Percentiles rank a stretch among this genome's conserved stretches.
Conservation (phyloP, 2,888 invertebrate genomes). For the Chymomyza procnemis region DNA sequence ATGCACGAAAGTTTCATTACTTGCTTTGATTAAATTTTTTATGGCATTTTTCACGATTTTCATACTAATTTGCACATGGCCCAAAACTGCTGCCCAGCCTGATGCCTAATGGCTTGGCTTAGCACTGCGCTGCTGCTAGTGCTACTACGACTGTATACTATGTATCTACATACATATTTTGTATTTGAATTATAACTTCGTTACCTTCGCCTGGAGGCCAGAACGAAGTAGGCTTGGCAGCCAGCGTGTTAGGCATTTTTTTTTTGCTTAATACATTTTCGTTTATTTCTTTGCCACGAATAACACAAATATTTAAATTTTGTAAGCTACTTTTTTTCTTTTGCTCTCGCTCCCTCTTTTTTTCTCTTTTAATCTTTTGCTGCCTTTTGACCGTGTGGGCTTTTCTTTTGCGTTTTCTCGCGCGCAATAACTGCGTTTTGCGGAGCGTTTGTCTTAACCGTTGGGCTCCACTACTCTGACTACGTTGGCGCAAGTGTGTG, state of each 20-base stretch:
- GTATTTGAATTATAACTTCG: conserved; percentile 20
- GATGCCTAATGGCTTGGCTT: background rate
- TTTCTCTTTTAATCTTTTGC: conserved; percentile 25
- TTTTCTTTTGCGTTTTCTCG: conserved; percentile 46
- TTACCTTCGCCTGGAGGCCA: background rate
- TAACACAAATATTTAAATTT: conserved; percentile 17
- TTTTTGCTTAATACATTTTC: conserved; percentile 1
- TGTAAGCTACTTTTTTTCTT: conserved; percentile 21
- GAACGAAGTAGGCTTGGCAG: background rate
- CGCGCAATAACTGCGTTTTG: conserved; percentile 38
- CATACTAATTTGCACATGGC: conserved; percentile 9
- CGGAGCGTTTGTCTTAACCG: conserved; percentile 73
- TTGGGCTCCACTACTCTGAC: conserved; percentile 76
- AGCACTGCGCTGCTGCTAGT: conserved; percentile 11
- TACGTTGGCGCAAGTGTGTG: conserved; percentile 56
- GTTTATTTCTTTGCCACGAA: conserved; percentile 9
- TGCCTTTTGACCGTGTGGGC: conserved; percentile 20
- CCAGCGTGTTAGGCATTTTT: background rate
- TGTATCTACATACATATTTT: conserved; percentile 45
- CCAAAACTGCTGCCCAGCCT: background rate
- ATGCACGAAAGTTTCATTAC: conserved; percentile 12
- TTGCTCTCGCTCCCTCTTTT: background rate
- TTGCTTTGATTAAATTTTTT: background rate
- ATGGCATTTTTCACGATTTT: background rate
- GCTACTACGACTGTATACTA: conserved; percentile 37